These are phyloP conservation scores for Apteryx owenii DNA, from an alignment of 2,113 vertebrate species.

Conservation along the genomic window DNA sequence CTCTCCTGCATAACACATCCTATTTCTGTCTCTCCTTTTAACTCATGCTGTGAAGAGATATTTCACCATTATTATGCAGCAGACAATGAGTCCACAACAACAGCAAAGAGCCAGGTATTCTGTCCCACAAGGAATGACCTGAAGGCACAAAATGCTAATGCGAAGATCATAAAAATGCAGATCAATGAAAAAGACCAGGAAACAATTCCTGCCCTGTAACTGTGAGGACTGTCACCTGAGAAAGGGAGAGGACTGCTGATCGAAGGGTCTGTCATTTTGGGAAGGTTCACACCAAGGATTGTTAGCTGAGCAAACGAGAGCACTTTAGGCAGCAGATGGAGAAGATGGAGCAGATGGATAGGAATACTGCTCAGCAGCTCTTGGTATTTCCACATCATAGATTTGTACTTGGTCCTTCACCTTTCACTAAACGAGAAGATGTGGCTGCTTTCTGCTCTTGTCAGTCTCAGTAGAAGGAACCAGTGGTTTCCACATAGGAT, in stretches of 20 bases:
- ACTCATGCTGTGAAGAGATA: neutral
- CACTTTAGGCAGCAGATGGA: neutral
- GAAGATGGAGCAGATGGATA: neutral
- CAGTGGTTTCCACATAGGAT: too few species aligned
- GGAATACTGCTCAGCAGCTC: neutral
- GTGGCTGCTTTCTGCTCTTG: neutral
- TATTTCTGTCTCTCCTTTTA: neutral
- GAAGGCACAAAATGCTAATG: neutral
- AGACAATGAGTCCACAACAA: neutral
- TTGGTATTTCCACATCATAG: neutral
- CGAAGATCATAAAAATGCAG: neutral
- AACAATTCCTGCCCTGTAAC: neutral
- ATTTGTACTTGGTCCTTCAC: neutral
- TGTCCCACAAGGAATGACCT: neutral
- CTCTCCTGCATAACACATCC: neutral
- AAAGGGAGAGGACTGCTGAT: neutral
- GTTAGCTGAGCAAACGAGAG: neutral
- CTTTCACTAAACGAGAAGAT: neutral
- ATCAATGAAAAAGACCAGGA: neutral
- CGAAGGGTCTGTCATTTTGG: neutral
- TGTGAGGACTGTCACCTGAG: neutral
- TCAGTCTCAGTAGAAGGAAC: neutral
- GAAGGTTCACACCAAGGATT: neutral
- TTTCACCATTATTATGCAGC: neutral
- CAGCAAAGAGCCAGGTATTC: neutral